A percentile compares a stretch with the other conserved stretches of the same genome.
These are phyloP conservation scores for Siniperca undulata DNA, from an alignment of 2,797 vertebrate genomes.

Conservation along the genomic window DNA sequence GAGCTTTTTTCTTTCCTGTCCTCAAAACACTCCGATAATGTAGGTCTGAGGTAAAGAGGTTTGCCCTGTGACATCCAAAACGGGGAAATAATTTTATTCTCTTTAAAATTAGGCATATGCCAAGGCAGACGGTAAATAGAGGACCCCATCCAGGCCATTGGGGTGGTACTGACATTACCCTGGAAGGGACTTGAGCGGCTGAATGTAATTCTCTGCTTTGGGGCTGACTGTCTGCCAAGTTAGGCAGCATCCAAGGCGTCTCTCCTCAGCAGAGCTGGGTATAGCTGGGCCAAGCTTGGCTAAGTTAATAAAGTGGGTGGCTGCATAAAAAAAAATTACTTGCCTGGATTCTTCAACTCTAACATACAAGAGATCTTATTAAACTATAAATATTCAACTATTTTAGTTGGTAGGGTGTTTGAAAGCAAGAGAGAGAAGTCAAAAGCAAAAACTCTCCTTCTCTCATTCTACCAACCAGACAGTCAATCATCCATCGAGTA, in stretches of 20 bases:
- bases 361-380: conserved; percentile 51
- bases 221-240: conserved; percentile 64
- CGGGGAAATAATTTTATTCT: conserved; percentile 22
- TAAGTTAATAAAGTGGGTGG: conserved; percentile 41
- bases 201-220: conserved; percentile 68
- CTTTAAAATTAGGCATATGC: conserved; percentile 30
- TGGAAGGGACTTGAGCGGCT: conserved; percentile 56
- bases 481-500: conserved; percentile 48
- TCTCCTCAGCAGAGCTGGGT: conserved; percentile 52
- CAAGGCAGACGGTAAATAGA: conserved; percentile 28
- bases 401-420: conserved; percentile 37
- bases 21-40: conserved; percentile 30
- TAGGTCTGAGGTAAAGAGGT: conserved; percentile 24
- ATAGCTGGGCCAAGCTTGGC: conserved; percentile 42
- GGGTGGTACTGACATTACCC: conserved; percentile 72
- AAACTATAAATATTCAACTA: conserved; percentile 45
- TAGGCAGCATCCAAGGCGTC: conserved; percentile 60
- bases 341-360: conserved; percentile 31
- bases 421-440: conserved; percentile 2
- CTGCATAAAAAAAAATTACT: conserved; percentile 17
- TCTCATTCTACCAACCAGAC: conserved; percentile 45
- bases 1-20: neutral
- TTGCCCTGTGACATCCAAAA: conserved; percentile 24
- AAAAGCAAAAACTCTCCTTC: conserved; percentile 13
- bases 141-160: conserved; percentile 44